A percentile compares a stretch with the other conserved stretches of the same genome.
Conservation (phyloP, 1,140 invertebrate genomes). For the Ylistrum balloti region DNA sequence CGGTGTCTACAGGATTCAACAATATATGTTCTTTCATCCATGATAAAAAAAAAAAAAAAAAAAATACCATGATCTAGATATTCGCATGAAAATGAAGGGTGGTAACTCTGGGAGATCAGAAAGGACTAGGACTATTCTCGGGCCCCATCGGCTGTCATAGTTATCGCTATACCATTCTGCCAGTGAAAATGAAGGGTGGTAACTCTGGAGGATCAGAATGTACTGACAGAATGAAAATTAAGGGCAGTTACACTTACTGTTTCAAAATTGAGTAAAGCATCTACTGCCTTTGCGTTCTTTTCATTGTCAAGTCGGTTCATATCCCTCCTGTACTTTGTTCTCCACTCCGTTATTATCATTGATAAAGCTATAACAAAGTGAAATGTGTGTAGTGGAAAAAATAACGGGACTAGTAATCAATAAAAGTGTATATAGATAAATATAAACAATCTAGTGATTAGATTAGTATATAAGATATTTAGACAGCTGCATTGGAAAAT, state of each 20-base stretch:
- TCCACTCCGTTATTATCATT: conserved; percentile 95
- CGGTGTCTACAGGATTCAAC: too few relatives aligned
- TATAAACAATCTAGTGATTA: background rate
- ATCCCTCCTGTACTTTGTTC: conserved; percentile 94
- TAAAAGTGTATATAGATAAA: background rate
- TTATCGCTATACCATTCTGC: too few relatives aligned
- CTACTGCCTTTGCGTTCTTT: conserved; percentile 93
- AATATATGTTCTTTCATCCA: too few relatives aligned
- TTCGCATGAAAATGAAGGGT: too few relatives aligned
- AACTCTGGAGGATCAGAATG: too few relatives aligned
- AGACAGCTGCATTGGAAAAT: background rate
- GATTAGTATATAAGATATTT: background rate
- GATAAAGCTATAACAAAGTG: conserved; percentile 87
- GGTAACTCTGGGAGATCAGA: too few relatives aligned
- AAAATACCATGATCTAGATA: too few relatives aligned
- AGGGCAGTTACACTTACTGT: conserved; percentile 89
- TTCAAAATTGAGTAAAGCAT: conserved; percentile 97
- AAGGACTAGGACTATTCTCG: too few relatives aligned
- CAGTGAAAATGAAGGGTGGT: too few relatives aligned
- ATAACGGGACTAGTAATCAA: background rate
- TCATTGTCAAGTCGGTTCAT: conserved; percentile 97
- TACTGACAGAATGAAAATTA: too few relatives aligned
- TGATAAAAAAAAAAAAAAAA: too few relatives aligned
- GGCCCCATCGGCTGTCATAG: too few relatives aligned
- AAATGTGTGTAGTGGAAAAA: background rate